phyloP scores from a whole-genome alignment of 2,113 vertebrate species.

The Microtus oregoni region DNA sequence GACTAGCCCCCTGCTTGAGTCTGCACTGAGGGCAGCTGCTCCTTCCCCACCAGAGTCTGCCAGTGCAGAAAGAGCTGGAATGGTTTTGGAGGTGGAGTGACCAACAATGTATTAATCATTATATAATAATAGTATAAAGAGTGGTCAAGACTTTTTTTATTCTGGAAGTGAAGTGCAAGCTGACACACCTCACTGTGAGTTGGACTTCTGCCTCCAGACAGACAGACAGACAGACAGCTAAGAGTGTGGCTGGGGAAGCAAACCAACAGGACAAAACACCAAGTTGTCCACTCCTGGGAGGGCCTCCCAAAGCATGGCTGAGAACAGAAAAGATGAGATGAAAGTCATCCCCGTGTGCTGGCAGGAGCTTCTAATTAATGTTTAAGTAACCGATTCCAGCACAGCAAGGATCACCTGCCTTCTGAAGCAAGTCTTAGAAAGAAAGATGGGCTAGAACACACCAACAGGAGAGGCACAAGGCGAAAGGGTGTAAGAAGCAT shows the following conservation, averaged over 20 bases:
- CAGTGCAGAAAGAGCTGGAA: neutral
- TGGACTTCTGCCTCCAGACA: neutral
- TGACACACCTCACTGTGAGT: neutral
- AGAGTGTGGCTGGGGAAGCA: neutral
- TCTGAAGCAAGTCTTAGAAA: neutral
- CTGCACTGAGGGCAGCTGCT: neutral
- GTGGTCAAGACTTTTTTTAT: too few relatives aligned
- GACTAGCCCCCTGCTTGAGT: neutral
- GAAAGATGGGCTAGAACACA: neutral
- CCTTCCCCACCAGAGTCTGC: neutral
- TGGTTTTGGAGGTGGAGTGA: neutral
- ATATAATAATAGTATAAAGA: neutral
- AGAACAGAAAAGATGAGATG: neutral
- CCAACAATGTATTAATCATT: neutral
- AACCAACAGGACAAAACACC: neutral
- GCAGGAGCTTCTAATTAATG: neutral
- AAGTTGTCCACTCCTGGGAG: neutral
- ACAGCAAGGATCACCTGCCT: neutral
- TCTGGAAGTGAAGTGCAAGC: neutral
- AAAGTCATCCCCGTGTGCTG: rapidly evolving
- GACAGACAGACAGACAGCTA: neutral
- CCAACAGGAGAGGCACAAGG: neutral
- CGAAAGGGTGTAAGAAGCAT: neutral
- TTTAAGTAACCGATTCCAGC: neutral
- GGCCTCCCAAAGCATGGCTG: neutral